These are phyloP conservation scores for Novumbra hubbsi DNA, from an alignment of 2,797 vertebrate species.

Conservation along the genomic window DNA sequence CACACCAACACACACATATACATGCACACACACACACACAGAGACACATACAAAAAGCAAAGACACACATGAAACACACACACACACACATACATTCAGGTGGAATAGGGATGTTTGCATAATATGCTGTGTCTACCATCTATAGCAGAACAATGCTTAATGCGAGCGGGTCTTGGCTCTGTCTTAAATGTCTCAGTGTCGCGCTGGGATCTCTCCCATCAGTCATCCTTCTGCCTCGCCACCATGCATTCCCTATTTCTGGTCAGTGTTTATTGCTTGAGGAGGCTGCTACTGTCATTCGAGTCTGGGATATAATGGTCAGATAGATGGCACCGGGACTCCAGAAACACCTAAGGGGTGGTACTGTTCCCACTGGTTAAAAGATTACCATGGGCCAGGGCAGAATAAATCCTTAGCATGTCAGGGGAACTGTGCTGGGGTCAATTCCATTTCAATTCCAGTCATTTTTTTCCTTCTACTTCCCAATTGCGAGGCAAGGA, in stretches of 20 bases:
- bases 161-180: slow-evolving; percentile 38
- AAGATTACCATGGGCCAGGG: too few relatives aligned
- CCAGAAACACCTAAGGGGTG: too few relatives aligned
- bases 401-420: too few relatives aligned
- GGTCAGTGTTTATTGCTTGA: slow-evolving; percentile 49
- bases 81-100: not conserved
- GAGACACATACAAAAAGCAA: not conserved
- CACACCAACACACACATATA: not conserved
- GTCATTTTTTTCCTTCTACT: too few relatives aligned
- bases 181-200: slow-evolving; percentile 59
- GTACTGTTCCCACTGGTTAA: too few relatives aligned
- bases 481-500: too few relatives aligned
- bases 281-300: slow-evolving; percentile 44
- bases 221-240: slow-evolving; percentile 56
- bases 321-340: not conserved
- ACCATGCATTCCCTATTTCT: slow-evolving; percentile 46
- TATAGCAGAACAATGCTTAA: slow-evolving; percentile 5
- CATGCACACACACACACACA: not conserved
- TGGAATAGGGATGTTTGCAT: not conserved
- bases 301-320: not conserved
- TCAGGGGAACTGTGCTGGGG: too few relatives aligned
- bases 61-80: not conserved
- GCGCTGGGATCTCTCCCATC: slow-evolving; percentile 50
- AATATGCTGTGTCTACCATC: not conserved
- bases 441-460: too few relatives aligned